A percentile compares a stretch with the other conserved stretches of the same genome.
phyloP scores from a whole-genome alignment of 37 sponge, comb jelly and placozoan species.

The Diacarnus erythraeanus region DNA sequence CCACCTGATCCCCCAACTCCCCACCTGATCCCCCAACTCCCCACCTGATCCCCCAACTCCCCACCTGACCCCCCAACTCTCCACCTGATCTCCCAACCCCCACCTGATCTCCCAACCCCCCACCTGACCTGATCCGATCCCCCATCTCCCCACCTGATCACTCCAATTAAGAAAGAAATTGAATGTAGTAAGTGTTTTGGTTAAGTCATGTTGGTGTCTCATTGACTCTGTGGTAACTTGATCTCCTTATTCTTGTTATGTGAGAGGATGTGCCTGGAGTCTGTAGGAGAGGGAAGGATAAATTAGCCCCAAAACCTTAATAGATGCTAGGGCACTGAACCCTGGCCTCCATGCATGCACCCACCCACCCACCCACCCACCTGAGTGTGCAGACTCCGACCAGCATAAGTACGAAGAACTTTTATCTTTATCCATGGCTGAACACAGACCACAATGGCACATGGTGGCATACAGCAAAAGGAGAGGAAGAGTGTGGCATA shows the following conservation, averaged over 20 bases:
- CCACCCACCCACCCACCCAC: background rate
- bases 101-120: no score
- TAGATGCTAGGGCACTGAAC: background rate
- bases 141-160: background rate
- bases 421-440: conserved; percentile 5
- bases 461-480: conserved; percentile 5
- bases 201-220: background rate
- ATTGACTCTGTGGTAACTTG: background rate
- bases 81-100: no score
- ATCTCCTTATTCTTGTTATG: background rate
- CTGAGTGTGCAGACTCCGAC: background rate
- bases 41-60: background rate
- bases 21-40: background rate
- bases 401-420: conserved; percentile 1
- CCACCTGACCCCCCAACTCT: background rate
- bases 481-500: conserved; percentile 2
- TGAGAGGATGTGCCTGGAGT: background rate
- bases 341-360: background rate
- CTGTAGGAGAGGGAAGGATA: background rate
- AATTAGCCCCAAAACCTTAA: background rate
- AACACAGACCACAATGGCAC: conserved; percentile 11
- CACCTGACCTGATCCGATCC: no score
- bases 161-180: background rate
- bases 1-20: background rate
- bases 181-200: background rate